Percentiles rank a stretch among this genome's conserved stretches.
These are phyloP conservation scores for Platycheirus rosarum DNA, from an alignment of 2,888 invertebrate genomes.

Conservation along the genomic window DNA sequence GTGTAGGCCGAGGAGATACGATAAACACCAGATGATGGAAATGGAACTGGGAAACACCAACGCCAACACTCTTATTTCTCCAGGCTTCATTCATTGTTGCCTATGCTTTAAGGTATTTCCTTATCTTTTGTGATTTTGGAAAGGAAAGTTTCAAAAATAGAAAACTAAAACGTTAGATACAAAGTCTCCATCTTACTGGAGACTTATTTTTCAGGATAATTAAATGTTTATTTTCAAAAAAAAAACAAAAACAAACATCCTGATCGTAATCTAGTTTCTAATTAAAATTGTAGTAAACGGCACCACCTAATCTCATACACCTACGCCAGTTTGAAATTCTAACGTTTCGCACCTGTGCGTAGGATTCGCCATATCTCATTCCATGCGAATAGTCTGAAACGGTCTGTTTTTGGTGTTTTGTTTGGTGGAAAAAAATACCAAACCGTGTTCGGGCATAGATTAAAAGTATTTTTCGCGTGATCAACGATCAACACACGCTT, in stretches of 20 bases:
- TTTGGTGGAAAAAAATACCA: slow-evolving; percentile 22
- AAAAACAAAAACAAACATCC: too few species aligned
- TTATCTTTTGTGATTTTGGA: too few species aligned
- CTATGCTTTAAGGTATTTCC: background rate
- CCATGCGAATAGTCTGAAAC: background rate
- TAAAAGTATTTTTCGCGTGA: slow-evolving; percentile 44
- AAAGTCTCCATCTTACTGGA: too few species aligned
- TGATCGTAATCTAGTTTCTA: slow-evolving; percentile 16
- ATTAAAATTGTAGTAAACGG: slow-evolving; percentile 52
- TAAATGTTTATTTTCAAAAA: background rate
- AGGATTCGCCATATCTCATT: slow-evolving; percentile 43
- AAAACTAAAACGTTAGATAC: too few species aligned
- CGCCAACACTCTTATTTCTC: slow-evolving; percentile 17
- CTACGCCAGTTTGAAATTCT: slow-evolving; percentile 46
- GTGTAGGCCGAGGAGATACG: slow-evolving; percentile 53
- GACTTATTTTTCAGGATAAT: too few species aligned
- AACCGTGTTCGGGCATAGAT: slow-evolving; percentile 44
- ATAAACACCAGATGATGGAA: slow-evolving; percentile 22
- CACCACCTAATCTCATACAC: slow-evolving; percentile 20
- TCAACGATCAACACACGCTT: slow-evolving; percentile 49
- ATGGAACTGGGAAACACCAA: slow-evolving; percentile 46
- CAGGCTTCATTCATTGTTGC: slow-evolving; percentile 2
- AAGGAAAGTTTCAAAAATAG: too few species aligned
- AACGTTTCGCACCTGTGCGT: slow-evolving; percentile 61
- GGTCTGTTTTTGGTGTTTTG: slow-evolving; percentile 36